Percentiles rank a stretch among this genome's conserved stretches.
Evolutionary conservation across 2,113 vertebrate genomes (phyloP).

Genomic region (Plecotus auritus): DNA sequence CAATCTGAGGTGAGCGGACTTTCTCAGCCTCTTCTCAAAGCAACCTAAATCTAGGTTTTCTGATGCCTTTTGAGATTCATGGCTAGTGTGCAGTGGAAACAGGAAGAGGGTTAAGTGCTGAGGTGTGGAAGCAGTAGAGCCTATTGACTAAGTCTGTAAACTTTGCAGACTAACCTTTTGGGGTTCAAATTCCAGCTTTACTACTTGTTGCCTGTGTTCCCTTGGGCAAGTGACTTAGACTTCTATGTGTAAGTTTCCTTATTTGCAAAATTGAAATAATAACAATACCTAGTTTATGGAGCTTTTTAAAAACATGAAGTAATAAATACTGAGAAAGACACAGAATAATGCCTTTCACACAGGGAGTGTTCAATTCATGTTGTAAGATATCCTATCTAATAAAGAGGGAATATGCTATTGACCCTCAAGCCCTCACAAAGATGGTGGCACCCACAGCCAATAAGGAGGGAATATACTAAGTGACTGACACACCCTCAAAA

Average conservation of each 20-base stretch:
- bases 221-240: not conserved
- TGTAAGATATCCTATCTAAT: not conserved
- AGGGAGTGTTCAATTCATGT: not conserved
- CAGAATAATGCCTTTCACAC: not conserved
- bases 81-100: not conserved
- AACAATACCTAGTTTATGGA: not conserved
- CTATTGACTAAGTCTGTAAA: not conserved
- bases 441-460: too few relatives aligned
- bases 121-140: not conserved
- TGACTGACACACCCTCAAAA: too few relatives aligned
- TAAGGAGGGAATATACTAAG: too few relatives aligned
- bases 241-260: not conserved
- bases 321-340: not conserved
- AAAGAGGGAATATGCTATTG: too few relatives aligned
- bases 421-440: too few relatives aligned
- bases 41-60: not conserved
- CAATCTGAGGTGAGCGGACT: not conserved
- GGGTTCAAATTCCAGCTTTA: constrained; percentile 13
- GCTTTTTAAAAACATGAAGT: not conserved
- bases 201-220: not conserved
- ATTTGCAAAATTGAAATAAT: not conserved
- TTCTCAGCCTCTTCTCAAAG: not conserved
- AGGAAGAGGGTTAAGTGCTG: not conserved
- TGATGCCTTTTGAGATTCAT: not conserved
- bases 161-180: not conserved